phyloP scores from a whole-genome alignment of 2,113 vertebrate species.

The Ciconia maguari region DNA sequence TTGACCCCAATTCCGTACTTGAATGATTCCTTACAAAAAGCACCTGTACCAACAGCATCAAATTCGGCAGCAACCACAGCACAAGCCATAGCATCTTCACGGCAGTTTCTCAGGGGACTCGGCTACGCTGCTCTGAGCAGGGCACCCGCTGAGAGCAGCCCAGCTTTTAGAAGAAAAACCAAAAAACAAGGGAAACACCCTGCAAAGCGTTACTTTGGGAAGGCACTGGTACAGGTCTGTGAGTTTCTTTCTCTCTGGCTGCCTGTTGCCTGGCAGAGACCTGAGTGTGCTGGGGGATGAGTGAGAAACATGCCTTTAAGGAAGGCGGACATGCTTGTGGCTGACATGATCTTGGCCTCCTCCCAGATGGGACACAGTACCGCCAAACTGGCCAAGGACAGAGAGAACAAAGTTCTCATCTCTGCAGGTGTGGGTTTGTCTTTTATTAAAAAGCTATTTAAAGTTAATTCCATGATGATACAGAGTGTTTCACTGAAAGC shows the following conservation, averaged over 20 bases:
- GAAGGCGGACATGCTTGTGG: not conserved
- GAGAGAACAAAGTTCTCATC: not conserved
- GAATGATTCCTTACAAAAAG: not conserved
- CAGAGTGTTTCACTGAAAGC: not conserved
- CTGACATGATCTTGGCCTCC: slow-evolving; percentile 32
- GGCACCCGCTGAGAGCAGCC: not conserved
- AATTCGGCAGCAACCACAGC: not conserved
- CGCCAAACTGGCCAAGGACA: slow-evolving; percentile 53
- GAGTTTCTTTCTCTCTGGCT: not conserved
- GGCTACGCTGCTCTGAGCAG: not conserved
- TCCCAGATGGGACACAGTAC: not conserved
- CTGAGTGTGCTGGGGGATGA: not conserved
- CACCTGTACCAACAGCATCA: not conserved
- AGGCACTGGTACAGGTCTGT: not conserved
- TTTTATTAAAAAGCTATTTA: not conserved
- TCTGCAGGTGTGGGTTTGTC: not conserved
- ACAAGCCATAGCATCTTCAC: not conserved
- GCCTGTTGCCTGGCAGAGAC: not conserved
- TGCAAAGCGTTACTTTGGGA: not conserved
- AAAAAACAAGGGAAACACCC: not conserved
- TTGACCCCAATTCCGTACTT: not conserved
- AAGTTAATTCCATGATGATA: not conserved
- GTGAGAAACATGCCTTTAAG: not conserved
- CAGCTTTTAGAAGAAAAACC: not conserved
- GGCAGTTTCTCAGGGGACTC: not conserved